Evolutionary conservation across 2,113 vertebrate species (phyloP).

Genomic region (Vanacampus margaritifer): DNA sequence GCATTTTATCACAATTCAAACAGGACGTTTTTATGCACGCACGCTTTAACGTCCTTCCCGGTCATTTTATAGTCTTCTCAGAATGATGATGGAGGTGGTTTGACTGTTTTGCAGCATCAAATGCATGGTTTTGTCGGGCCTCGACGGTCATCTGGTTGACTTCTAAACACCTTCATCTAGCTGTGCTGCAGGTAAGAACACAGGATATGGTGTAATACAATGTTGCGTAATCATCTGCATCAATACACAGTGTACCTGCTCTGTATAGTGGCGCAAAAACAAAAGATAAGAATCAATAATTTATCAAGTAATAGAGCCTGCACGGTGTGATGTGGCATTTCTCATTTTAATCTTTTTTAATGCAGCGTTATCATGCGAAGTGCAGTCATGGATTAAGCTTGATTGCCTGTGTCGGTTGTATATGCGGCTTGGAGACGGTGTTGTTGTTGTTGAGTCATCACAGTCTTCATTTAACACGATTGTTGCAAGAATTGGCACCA

Average conservation of each 20-base stretch:
- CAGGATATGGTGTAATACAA: neutral
- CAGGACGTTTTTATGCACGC: conserved; percentile 27
- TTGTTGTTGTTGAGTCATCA: conserved; percentile 1
- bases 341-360: neutral
- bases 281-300: conserved; percentile 10
- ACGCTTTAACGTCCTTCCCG: conserved; percentile 1
- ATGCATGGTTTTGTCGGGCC: conserved; percentile 39
- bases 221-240: neutral
- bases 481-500: neutral
- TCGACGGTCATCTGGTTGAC: conserved; percentile 19
- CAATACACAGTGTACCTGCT: conserved; percentile 4
- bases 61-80: neutral
- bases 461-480: neutral
- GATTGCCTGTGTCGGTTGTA: too few species aligned
- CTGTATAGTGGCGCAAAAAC: conserved; percentile 10
- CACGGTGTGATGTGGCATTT: neutral
- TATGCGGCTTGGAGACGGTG: neutral
- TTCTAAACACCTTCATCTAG: conserved; percentile 18
- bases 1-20: conserved; percentile 23
- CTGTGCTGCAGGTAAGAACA: conserved; percentile 57
- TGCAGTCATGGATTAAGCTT: neutral
- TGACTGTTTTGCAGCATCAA: conserved; percentile 33
- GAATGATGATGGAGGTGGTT: conserved; percentile 14
- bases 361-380: neutral
- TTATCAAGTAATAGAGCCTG: neutral